Conservation (phyloP, 2,888 invertebrate genomes). For the Chrysolina oricalcia region DNA sequence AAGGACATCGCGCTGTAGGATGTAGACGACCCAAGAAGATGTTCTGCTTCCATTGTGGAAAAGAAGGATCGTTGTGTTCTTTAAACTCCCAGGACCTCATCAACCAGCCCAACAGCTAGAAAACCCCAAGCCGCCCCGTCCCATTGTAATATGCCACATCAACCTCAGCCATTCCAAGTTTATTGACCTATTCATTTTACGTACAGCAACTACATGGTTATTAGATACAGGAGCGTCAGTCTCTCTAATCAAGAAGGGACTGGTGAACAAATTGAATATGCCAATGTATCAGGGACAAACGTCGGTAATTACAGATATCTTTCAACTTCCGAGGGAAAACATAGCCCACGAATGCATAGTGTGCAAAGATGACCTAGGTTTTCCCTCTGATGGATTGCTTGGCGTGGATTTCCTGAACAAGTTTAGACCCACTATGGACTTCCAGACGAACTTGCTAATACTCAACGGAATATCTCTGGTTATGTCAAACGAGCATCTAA, state of each 20-base stretch:
- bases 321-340: background rate
- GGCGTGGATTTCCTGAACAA: slow-evolving; percentile 30
- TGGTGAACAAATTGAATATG: background rate
- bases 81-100: too few relatives aligned
- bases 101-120: background rate
- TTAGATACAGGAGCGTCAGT: background rate
- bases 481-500: too few relatives aligned
- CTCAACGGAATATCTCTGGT: background rate
- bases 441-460: slow-evolving; percentile 9
- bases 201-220: background rate
- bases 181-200: background rate
- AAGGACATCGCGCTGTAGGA: background rate
- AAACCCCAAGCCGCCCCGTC: background rate
- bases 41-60: background rate
- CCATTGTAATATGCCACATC: background rate
- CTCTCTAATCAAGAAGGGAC: background rate
- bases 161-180: background rate
- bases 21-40: background rate
- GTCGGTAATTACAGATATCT: slow-evolving; percentile 24
- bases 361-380: slow-evolving; percentile 15
- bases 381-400: slow-evolving; percentile 23
- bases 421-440: slow-evolving; percentile 27
- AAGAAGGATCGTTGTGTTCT: background rate
- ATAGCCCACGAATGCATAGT: slow-evolving; percentile 23
- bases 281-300: background rate